A percentile compares a stretch with the other conserved stretches of the same genome.
phyloP scores from a whole-genome alignment of 2,888 invertebrate genomes.

The Copidosoma aretas region DNA sequence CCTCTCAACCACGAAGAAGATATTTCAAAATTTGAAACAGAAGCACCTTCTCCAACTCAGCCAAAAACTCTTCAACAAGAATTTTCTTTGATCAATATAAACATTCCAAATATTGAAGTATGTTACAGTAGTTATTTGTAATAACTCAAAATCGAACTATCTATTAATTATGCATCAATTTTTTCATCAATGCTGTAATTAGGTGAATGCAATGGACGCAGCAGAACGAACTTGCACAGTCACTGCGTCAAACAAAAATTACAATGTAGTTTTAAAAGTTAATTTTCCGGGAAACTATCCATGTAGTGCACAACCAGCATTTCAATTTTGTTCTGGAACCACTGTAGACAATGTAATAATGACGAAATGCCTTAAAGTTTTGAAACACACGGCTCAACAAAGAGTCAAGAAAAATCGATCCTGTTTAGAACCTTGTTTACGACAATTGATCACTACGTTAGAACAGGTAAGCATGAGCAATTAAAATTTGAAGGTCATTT shows the following conservation, averaged over 20 bases:
- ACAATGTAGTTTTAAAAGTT: slow-evolving; percentile 68
- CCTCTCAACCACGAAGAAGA: slow-evolving; percentile 48
- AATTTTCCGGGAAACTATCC: slow-evolving; percentile 80
- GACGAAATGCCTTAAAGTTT: slow-evolving; percentile 77
- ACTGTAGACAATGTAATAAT: slow-evolving; percentile 76
- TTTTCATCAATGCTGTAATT: slow-evolving; percentile 1
- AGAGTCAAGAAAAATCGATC: slow-evolving; percentile 84
- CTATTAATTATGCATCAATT: background rate
- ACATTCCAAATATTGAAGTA: slow-evolving; percentile 76
- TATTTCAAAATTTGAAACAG: slow-evolving; percentile 52
- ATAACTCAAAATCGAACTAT: slow-evolving; percentile 5
- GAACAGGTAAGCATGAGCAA: slow-evolving; percentile 63
- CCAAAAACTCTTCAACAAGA: slow-evolving; percentile 75
- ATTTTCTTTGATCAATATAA: slow-evolving; percentile 77
- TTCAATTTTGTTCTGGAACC: slow-evolving; percentile 73
- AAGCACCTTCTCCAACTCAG: slow-evolving; percentile 61
- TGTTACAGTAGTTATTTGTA: slow-evolving; percentile 44
- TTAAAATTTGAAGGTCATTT: slow-evolving; percentile 16
- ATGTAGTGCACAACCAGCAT: slow-evolving; percentile 70
- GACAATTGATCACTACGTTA: slow-evolving; percentile 72
- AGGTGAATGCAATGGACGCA: slow-evolving; percentile 67
- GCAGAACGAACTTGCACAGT: slow-evolving; percentile 68
- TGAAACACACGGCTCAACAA: slow-evolving; percentile 81
- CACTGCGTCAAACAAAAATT: slow-evolving; percentile 65
- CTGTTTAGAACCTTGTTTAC: slow-evolving; percentile 86